Percentiles rank a stretch among this genome's conserved stretches.
Evolutionary conservation across 2,113 vertebrate species (phyloP).

Genomic region (Heliornis fulica): DNA sequence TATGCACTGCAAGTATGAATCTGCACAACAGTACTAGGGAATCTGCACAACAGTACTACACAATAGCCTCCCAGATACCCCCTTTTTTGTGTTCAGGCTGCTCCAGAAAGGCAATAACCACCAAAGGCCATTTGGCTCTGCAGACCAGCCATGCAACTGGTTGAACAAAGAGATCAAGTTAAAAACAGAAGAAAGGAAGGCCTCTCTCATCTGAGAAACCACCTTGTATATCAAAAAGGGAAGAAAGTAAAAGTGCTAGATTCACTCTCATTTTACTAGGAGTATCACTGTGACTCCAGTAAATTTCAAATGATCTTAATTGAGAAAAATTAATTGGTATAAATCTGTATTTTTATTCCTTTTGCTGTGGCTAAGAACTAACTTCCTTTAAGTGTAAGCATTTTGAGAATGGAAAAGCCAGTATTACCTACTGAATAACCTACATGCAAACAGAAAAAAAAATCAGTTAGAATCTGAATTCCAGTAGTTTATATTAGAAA

Average conservation of each 20-base stretch:
- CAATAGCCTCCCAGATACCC: not conserved
- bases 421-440: not conserved
- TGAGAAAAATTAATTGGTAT: not conserved
- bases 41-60: accelerated
- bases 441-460: not conserved
- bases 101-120: not conserved
- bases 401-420: not conserved
- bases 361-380: not conserved
- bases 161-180: not conserved
- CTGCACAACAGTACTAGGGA: not conserved
- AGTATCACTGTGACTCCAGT: not conserved
- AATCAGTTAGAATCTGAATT: not conserved
- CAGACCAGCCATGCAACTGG: not conserved
- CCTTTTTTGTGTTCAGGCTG: not conserved
- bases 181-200: not conserved
- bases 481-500: not conserved
- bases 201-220: not conserved
- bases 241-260: not conserved
- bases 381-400: not conserved
- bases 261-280: not conserved
- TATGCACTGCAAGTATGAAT: not conserved
- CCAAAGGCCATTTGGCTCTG: not conserved
- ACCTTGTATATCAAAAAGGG: not conserved
- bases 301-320: not conserved
- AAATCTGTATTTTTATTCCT: not conserved